Evolutionary conservation across 2,888 invertebrate species (phyloP).

Genomic region (Athalia rosae): DNA sequence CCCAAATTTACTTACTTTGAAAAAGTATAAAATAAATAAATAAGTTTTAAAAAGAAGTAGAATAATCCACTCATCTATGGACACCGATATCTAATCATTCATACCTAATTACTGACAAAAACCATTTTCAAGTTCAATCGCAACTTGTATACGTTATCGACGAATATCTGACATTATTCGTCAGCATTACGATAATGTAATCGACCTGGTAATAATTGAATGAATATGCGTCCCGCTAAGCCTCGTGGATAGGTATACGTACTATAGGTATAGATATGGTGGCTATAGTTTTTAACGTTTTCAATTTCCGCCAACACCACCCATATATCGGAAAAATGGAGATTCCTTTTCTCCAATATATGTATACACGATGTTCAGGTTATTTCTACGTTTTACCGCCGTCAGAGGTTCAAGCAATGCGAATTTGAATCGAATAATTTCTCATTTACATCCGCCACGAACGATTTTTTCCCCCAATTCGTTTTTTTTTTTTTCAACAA

Average conservation of each 20-base stretch:
- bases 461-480: no score
- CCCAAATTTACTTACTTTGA: no score
- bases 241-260: not conserved
- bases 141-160: no score
- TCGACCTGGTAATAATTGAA: not conserved
- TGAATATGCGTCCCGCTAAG: not conserved
- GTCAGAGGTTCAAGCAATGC: constrained; percentile 3
- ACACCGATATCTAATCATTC: no score
- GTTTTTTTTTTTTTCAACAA: not conserved
- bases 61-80: no score
- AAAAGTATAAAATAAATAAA: no score
- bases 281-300: constrained; percentile 15
- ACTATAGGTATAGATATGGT: not conserved
- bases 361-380: constrained; percentile 6
- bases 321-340: constrained; percentile 32
- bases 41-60: no score
- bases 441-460: constrained; percentile 15
- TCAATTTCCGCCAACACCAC: constrained; percentile 26
- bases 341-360: constrained; percentile 15
- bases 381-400: constrained; percentile 22
- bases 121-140: no score
- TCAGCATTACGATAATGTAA: not conserved
- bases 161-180: no score
- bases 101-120: no score
- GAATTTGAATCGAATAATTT: constrained; percentile 35